Base-by-base conservation (phyloP, 2,888 invertebrate species). In the Megastigmus dorsalis region DNA sequence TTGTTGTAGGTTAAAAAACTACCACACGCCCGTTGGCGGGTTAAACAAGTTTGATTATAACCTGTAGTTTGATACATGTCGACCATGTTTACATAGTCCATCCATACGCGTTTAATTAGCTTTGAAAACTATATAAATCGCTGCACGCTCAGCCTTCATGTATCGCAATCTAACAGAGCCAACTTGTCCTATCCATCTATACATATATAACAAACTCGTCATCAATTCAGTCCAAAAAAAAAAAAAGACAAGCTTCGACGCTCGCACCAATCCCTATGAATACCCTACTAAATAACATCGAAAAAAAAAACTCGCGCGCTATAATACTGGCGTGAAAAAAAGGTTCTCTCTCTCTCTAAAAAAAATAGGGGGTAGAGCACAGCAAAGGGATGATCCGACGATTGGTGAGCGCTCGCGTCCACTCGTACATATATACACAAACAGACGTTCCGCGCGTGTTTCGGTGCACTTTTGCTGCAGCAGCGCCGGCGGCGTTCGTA, bases 391-490 rank as follows among this genome's bases (percentile, higher is more conserved):
- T 70, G 70, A 70, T 70, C 70, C 69, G 48, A n/a, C n/a, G n/a
- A n/a, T n/a, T n/a, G n/a, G n/a, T n/a, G n/a, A 10, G 10, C 41
- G 50, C 38, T 50, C 43, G 43, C 26, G 33, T 20, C 7, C 36
- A 5, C n/a, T n/a, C n/a, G n/a, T n/a, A n/a, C n/a, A n/a, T n/a
- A n/a, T n/a, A n/a, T n/a, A n/a, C n/a, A n/a, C n/a, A n/a, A n/a
- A 10, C 48, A 33, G 15, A n/a, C 7, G 15, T 20, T 15, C 4
- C 60, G 5, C 3, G 2, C 41, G 41, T 23, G 38, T 13, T n/a
- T n/a, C n/a, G n/a, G n/a, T 57, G 48, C 67, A 68, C 38, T 74
- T 74, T 74, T 66, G 43, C n/a, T n/a, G n/a, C n/a, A n/a, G n/a
- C n/a, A n/a, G n/a, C n/a, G n/a, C n/a, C n/a, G n/a, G n/a, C n/a